Evolutionary conservation across 2,113 vertebrate genomes (phyloP).

Genomic region (Coptodon rendalli): DNA sequence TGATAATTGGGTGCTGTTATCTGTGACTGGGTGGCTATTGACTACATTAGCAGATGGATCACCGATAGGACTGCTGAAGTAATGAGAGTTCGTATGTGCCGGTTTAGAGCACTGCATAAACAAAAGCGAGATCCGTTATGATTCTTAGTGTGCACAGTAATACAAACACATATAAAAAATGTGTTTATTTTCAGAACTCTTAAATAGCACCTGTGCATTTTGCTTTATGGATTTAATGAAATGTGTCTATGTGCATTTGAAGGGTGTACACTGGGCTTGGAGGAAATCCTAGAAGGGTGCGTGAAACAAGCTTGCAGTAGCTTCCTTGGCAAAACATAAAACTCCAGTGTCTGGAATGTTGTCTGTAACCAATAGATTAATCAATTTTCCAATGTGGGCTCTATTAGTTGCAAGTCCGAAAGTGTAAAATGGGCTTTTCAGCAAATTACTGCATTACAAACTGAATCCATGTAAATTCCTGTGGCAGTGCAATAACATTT

Average conservation of each 20-base stretch:
- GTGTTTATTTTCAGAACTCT: neutral
- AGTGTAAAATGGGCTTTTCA: neutral
- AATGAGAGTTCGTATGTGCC: neutral
- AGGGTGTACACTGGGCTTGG: neutral
- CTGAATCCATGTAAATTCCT: neutral
- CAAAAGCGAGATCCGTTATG: neutral
- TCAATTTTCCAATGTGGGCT: neutral
- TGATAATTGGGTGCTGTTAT: constrained; percentile 37
- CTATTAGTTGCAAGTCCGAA: neutral
- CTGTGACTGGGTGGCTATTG: constrained; percentile 14
- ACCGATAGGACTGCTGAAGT: neutral
- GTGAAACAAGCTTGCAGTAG: neutral
- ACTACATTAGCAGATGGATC: constrained; percentile 39
- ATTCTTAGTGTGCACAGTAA: neutral
- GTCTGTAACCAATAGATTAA: neutral
- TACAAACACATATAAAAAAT: neutral
- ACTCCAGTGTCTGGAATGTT: neutral
- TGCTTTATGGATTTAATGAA: neutral
- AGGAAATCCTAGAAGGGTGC: neutral
- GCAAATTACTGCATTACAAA: neutral
- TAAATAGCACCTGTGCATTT: neutral
- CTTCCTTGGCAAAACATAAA: neutral
- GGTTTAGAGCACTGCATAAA: neutral
- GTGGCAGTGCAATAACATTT: neutral
- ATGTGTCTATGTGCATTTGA: neutral